These are phyloP conservation scores for Platycheirus albimanus DNA, from an alignment of 2,888 invertebrate genomes.

Conservation along the genomic window DNA sequence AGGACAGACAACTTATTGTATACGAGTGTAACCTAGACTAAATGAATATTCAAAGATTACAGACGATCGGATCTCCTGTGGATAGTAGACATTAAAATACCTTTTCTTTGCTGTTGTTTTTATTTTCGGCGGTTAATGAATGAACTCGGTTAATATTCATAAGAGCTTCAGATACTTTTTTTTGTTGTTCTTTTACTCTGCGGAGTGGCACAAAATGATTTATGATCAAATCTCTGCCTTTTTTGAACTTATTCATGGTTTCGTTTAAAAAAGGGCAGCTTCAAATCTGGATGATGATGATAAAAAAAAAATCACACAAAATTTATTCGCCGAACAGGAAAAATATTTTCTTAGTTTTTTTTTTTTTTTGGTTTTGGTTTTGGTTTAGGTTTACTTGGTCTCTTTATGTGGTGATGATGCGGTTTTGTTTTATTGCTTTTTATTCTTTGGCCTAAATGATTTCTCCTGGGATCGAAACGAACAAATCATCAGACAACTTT, in stretches of 20 bases:
- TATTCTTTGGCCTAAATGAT: slow-evolving; percentile 50
- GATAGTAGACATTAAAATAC: no score
- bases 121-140: slow-evolving; percentile 53
- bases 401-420: slow-evolving; percentile 60
- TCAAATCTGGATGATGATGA: slow-evolving; percentile 26
- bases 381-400: slow-evolving; percentile 2
- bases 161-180: slow-evolving; percentile 21
- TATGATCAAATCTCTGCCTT: slow-evolving; percentile 60
- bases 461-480: slow-evolving; percentile 45
- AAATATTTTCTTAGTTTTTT: background rate
- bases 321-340: slow-evolving; percentile 38
- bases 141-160: slow-evolving; percentile 69
- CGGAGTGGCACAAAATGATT: slow-evolving; percentile 61
- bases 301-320: slow-evolving; percentile 35
- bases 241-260: slow-evolving; percentile 47
- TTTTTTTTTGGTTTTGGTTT: background rate
- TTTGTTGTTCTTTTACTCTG: background rate
- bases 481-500: slow-evolving; percentile 20
- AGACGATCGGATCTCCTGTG: slow-evolving; percentile 12
- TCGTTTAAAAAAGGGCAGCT: slow-evolving; percentile 19
- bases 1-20: slow-evolving; percentile 14
- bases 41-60: background rate
- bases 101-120: slow-evolving; percentile 30
- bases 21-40: no score
- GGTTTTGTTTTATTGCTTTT: slow-evolving; percentile 60